Percentiles rank a stretch among this genome's conserved stretches.
These are phyloP conservation scores for Cyrtodaria siliqua DNA, from an alignment of 2,888 invertebrate species.

Conservation along the genomic window DNA sequence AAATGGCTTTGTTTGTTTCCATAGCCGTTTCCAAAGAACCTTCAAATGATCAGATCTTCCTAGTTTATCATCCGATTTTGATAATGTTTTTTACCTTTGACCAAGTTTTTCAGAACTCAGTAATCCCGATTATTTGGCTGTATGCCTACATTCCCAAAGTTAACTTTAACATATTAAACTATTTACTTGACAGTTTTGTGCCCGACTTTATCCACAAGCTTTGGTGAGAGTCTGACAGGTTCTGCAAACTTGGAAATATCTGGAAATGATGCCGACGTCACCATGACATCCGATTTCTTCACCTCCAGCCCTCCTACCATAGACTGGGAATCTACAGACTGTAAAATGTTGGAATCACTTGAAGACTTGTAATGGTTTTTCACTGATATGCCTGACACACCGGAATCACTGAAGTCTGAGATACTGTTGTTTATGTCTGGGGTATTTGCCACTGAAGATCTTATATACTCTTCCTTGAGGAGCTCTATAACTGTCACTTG, in stretches of 20 bases:
- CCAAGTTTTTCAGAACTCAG: too few relatives aligned
- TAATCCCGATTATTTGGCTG: too few relatives aligned
- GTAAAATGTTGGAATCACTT: slow-evolving; percentile 78
- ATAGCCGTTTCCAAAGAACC: too few relatives aligned
- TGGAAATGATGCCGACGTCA: slow-evolving; percentile 78
- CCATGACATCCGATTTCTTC: slow-evolving; percentile 50
- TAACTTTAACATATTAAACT: background rate
- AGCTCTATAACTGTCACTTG: slow-evolving; percentile 79
- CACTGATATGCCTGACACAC: slow-evolving; percentile 49
- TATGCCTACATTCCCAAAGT: too few relatives aligned
- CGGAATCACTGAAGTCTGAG: slow-evolving; percentile 55
- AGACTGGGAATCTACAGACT: slow-evolving; percentile 52
- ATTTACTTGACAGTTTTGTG: slow-evolving; percentile 81
- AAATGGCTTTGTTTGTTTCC: too few relatives aligned
- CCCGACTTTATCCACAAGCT: slow-evolving; percentile 80
- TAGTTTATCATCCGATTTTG: too few relatives aligned
- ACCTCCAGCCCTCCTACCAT: slow-evolving; percentile 12
- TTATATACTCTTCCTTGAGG: slow-evolving; percentile 75
- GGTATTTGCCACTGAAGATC: slow-evolving; percentile 11
- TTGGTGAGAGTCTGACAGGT: slow-evolving; percentile 62
- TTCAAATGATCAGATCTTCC: too few relatives aligned
- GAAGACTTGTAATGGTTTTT: slow-evolving; percentile 62
- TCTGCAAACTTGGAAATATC: slow-evolving; percentile 73
- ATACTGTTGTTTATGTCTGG: slow-evolving; percentile 43
- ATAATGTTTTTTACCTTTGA: too few relatives aligned